A percentile compares a stretch with the other conserved stretches of the same genome.
phyloP scores from a whole-genome alignment of 2,888 invertebrate species.

The Laspeyria flexula region DNA sequence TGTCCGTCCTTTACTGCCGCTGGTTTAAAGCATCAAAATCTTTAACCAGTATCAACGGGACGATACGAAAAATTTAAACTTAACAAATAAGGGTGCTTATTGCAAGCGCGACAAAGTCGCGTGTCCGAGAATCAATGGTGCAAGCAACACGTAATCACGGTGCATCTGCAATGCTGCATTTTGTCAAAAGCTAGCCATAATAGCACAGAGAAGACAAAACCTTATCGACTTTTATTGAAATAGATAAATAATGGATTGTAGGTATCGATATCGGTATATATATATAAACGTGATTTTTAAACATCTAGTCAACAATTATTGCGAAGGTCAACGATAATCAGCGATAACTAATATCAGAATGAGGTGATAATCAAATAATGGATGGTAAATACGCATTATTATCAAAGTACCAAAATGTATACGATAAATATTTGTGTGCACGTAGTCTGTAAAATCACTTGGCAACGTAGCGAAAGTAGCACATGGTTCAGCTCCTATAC shows the following conservation, averaged over 20 bases:
- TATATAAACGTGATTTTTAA: background rate
- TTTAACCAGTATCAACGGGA: slow-evolving; percentile 81
- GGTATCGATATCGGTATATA: too few relatives aligned
- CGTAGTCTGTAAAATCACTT: slow-evolving; percentile 12
- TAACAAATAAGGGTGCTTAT: slow-evolving; percentile 4
- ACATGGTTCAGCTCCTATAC: too few relatives aligned
- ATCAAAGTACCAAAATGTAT: background rate
- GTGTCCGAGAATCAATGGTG: slow-evolving; percentile 22
- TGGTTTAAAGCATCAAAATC: slow-evolving; percentile 68
- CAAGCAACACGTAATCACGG: slow-evolving; percentile 18
- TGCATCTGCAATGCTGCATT: slow-evolving; percentile 43
- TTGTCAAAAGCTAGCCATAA: background rate
- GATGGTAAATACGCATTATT: background rate
- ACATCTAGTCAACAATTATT: background rate
- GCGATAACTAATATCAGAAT: background rate
- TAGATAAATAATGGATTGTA: too few relatives aligned
- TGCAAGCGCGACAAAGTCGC: background rate
- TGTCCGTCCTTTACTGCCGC: slow-evolving; percentile 82
- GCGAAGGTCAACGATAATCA: background rate
- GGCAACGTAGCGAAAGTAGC: background rate
- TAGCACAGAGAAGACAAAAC: background rate
- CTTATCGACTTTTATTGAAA: background rate
- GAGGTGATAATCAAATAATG: background rate
- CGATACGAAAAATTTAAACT: slow-evolving; percentile 35
- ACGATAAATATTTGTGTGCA: slow-evolving; percentile 6